phyloP scores from a whole-genome alignment of 37 sponge, comb jelly and placozoan species.

The Crambe crambe region DNA sequence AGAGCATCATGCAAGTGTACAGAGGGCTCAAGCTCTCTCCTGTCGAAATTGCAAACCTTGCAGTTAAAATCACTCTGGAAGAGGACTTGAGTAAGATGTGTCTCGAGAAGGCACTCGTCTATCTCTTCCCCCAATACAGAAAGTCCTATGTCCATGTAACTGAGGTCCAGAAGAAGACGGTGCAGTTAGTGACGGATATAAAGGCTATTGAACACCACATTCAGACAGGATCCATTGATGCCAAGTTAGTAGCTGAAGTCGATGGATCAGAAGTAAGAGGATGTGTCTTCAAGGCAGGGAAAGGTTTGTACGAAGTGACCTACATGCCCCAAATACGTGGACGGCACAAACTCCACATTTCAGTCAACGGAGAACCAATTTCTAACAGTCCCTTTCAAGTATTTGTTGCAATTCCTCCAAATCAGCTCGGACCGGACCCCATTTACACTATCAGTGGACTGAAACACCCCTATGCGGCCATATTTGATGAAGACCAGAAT shows the following conservation, averaged over 20 bases:
- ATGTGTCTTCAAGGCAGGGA: slow-evolving; percentile 11
- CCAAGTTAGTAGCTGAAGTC: slow-evolving; percentile 19
- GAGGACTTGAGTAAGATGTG: not conserved
- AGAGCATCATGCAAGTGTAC: not conserved
- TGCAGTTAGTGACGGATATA: slow-evolving; percentile 9
- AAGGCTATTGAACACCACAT: not conserved
- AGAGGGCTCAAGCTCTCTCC: not conserved
- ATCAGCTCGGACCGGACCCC: slow-evolving; percentile 16
- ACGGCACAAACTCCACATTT: slow-evolving; percentile 4
- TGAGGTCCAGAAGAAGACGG: slow-evolving; percentile 15
- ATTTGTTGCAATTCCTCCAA: slow-evolving; percentile 24
- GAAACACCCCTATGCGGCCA: slow-evolving; percentile 19
- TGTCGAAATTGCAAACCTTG: slow-evolving; percentile 21
- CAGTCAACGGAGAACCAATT: slow-evolving; percentile 1
- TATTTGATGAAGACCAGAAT: slow-evolving; percentile 19
- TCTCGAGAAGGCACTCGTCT: slow-evolving; percentile 12
- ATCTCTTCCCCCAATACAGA: slow-evolving; percentile 15
- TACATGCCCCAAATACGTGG: slow-evolving; percentile 26
- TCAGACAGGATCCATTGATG: not conserved
- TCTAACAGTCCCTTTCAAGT: slow-evolving; percentile 13
- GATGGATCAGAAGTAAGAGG: slow-evolving; percentile 13
- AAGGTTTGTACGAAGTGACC: slow-evolving; percentile 20
- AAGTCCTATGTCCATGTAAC: slow-evolving; percentile 3
- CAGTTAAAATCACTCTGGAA: slow-evolving; percentile 2
- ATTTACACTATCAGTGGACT: slow-evolving; percentile 4